Conservation (phyloP, 2,888 invertebrate species). For the Pheosia tremula region DNA sequence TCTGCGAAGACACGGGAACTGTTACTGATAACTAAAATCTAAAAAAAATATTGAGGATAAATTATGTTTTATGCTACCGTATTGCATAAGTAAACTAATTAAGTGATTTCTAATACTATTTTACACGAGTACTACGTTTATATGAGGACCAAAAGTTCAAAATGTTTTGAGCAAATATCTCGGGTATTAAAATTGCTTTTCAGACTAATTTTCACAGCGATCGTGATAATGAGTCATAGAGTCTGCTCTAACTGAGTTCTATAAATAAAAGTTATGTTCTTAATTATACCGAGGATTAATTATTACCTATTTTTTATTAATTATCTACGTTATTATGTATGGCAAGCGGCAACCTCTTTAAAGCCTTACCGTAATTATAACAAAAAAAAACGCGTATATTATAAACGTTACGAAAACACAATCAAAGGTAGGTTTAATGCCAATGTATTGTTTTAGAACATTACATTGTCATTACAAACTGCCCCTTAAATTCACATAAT, state of each 20-base stretch:
- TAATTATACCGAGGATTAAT: not conserved
- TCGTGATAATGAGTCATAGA: conserved; percentile 8
- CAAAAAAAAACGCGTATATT: no score
- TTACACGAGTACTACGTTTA: not conserved
- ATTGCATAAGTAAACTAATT: no score
- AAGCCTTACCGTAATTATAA: no score
- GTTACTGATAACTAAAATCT: no score
- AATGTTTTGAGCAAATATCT: conserved; percentile 4
- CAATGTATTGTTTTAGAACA: not conserved
- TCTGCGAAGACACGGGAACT: no score
- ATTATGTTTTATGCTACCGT: no score
- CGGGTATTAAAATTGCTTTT: conserved; percentile 15
- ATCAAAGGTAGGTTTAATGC: not conserved
- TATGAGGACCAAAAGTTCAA: not conserved
- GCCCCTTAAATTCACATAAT: conserved; percentile 2
- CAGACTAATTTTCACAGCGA: conserved; percentile 12
- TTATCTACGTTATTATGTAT: not conserved
- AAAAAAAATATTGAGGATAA: no score
- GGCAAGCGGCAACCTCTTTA: no score
- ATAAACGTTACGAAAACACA: not conserved
- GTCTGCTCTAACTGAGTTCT: conserved; percentile 5
- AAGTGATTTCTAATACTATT: no score
- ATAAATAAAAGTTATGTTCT: conserved; percentile 5
- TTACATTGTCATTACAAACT: not conserved
- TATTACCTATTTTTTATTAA: not conserved